A percentile compares a stretch with the other conserved stretches of the same genome.
Evolutionary conservation across 2,797 vertebrate genomes (phyloP).

Genomic region (Dendrocincla fuliginosa): DNA sequence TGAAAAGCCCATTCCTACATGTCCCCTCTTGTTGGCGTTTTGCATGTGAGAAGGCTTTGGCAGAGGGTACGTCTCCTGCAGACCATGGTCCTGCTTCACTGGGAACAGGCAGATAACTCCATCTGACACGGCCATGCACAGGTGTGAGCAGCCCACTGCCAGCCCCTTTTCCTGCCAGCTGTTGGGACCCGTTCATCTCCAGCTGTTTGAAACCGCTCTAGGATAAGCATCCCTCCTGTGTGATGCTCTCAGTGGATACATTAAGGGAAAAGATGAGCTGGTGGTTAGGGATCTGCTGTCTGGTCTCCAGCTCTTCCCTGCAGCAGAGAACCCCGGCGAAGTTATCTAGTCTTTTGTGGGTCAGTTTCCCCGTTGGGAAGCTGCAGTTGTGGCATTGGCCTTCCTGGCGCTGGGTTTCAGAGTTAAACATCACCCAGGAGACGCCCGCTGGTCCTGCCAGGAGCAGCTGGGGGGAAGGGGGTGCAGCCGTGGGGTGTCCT

Average conservation of each 20-base stretch:
- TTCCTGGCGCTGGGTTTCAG: neutral
- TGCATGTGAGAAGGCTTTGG: neutral
- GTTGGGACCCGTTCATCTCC: neutral
- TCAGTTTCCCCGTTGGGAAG: slow-evolving; percentile 4
- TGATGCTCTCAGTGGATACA: neutral
- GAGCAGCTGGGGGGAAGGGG: neutral
- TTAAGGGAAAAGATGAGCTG: neutral
- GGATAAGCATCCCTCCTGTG: neutral
- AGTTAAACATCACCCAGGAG: neutral
- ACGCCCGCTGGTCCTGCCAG: neutral
- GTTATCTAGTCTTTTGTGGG: neutral
- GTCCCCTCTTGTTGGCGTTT: neutral
- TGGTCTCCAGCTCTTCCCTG: neutral
- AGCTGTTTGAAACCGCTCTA: neutral
- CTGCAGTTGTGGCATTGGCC: neutral
- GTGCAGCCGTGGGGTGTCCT: neutral
- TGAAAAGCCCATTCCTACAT: neutral
- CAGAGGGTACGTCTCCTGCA: neutral
- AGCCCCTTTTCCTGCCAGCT: neutral
- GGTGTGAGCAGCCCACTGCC: neutral
- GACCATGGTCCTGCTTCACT: neutral
- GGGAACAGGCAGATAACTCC: neutral
- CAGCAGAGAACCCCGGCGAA: neutral
- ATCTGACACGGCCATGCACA: fast-evolving
- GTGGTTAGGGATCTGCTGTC: neutral